phyloP scores from a whole-genome alignment of 2,113 vertebrate species.

The Rhinolophus ferrumequinum region DNA sequence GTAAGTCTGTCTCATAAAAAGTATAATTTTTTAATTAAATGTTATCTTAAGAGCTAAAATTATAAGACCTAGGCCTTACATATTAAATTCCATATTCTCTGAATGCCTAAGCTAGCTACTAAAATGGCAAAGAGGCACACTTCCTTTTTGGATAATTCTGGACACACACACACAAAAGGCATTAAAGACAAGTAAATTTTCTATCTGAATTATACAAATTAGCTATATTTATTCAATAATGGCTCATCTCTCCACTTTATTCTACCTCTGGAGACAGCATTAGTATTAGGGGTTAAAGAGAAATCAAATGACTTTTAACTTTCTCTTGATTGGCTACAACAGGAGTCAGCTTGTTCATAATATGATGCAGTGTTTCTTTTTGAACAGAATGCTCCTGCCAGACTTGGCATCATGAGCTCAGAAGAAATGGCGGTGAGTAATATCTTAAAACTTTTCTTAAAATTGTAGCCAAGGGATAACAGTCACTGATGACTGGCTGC shows the following conservation, averaged over 20 bases:
- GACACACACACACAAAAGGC: neutral
- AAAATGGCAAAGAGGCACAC: neutral
- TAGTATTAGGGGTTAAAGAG: neutral
- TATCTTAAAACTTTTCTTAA: conserved; percentile 33
- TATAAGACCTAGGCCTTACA: neutral
- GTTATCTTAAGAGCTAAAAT: conserved; percentile 17
- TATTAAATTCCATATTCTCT: neutral
- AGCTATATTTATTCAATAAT: conserved; percentile 3
- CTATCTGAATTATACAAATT: conserved; percentile 24
- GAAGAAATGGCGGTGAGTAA: conserved; percentile 79
- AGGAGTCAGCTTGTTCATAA: neutral
- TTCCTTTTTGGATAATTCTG: conserved; percentile 37
- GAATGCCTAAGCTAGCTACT: neutral
- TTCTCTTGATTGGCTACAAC: conserved; percentile 1
- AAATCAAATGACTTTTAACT: neutral
- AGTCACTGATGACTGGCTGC: neutral
- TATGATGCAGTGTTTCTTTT: conserved; percentile 59
- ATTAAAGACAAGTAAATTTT: conserved; percentile 49
- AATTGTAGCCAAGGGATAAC: neutral
- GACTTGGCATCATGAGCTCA: conserved; percentile 77
- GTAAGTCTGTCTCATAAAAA: conserved; percentile 64
- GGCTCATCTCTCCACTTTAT: neutral
- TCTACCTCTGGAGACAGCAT: neutral
- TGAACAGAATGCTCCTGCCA: conserved; percentile 67
- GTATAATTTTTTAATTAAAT: conserved; percentile 27